Evolutionary conservation across 2,888 invertebrate species (phyloP).

Genomic region (Hymenopus coronatus): DNA sequence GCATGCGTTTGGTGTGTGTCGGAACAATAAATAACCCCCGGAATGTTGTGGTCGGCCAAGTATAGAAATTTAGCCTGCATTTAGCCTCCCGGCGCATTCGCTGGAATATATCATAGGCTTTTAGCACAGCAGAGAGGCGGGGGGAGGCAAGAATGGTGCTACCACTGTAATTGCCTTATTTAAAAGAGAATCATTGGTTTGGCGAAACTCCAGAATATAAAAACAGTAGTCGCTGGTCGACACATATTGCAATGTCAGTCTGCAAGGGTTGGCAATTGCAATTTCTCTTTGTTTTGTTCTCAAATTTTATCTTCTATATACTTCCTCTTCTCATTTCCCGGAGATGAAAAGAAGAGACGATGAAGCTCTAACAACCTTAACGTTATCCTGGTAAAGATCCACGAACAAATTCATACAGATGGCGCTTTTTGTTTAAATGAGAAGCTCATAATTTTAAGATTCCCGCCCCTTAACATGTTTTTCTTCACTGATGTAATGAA

Average conservation of each 20-base stretch:
- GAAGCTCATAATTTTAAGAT: not conserved
- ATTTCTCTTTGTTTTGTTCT: not conserved
- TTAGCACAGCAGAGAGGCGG: not conserved
- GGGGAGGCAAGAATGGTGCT: not conserved
- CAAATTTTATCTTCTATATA: not conserved
- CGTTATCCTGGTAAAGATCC: no score
- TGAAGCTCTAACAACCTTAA: not conserved
- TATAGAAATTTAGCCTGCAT: not conserved
- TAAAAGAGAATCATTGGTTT: slow-evolving; percentile 15
- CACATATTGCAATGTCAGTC: not conserved
- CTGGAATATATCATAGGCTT: slow-evolving; percentile 6
- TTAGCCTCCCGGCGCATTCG: not conserved
- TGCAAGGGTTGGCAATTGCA: not conserved
- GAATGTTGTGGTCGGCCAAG: not conserved
- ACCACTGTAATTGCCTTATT: slow-evolving; percentile 16
- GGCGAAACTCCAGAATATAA: slow-evolving; percentile 14
- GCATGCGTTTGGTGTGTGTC: not conserved
- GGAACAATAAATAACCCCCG: not conserved
- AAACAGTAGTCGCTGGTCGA: not conserved
- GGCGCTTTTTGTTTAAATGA: not conserved
- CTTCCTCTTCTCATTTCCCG: not conserved
- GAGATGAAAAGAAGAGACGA: not conserved
- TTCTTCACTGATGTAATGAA: no score
- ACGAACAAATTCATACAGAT: not conserved
- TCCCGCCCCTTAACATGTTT: no score